Evolutionary conservation across 2,888 invertebrate genomes (phyloP).

Genomic region (Punctoribates punctum): DNA sequence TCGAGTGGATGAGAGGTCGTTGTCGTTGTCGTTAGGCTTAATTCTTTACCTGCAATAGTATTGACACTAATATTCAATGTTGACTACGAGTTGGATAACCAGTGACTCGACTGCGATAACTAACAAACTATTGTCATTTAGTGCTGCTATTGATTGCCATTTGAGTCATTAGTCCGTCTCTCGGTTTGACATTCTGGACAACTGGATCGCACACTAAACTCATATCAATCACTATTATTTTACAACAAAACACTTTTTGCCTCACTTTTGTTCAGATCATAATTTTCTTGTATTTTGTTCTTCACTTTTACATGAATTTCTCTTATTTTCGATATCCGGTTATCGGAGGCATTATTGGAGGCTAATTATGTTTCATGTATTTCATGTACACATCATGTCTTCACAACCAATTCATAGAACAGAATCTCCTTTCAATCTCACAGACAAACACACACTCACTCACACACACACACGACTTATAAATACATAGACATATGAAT

Average conservation of each 20-base stretch:
- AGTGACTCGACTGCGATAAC: neutral
- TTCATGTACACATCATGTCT: neutral
- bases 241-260: constrained; percentile 14
- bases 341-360: neutral
- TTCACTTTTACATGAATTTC: constrained; percentile 6
- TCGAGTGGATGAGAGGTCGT: neutral
- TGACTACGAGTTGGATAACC: neutral
- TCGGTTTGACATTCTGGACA: constrained; percentile 23
- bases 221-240: constrained; percentile 37
- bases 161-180: constrained; percentile 16
- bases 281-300: constrained; percentile 2
- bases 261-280: constrained; percentile 3
- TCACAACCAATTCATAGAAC: neutral
- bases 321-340: constrained; percentile 36
- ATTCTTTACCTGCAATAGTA: neutral
- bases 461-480: neutral
- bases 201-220: constrained; percentile 19
- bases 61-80: neutral
- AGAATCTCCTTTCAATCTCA: neutral
- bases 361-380: constrained; percentile 31
- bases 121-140: neutral
- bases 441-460: neutral
- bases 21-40: constrained; percentile 8
- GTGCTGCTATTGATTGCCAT: constrained; percentile 23
- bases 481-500: neutral